Conservation (phyloP, 1,140 invertebrate species). For the Drosophila lacteicornis region DNA sequence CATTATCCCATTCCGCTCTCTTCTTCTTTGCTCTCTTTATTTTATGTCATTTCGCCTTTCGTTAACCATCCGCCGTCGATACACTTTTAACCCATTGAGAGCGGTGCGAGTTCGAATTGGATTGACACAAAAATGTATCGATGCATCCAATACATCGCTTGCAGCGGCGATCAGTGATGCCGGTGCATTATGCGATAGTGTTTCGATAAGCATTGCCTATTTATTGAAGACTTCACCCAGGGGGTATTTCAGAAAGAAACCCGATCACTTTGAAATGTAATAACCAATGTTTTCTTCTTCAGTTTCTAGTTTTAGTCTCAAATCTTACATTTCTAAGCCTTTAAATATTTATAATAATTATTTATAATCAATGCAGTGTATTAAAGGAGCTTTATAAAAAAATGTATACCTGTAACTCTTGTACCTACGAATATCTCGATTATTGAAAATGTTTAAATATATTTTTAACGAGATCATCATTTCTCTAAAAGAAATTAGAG, state of each 20-base stretch:
- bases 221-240: neutral
- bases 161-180: neutral
- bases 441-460: neutral
- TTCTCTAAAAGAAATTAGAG: no score
- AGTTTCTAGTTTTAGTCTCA: no score
- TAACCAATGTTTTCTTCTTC: no score
- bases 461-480: neutral
- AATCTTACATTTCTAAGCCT: no score
- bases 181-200: neutral
- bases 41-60: constrained; percentile 6
- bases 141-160: neutral
- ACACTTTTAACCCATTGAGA: constrained; percentile 7
- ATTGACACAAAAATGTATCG: neutral
- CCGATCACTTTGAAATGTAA: neutral
- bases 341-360: no score
- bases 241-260: neutral
- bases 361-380: no score
- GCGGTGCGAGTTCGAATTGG: neutral
- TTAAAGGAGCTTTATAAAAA: no score
- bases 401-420: no score
- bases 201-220: constrained; percentile 1
- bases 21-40: constrained; percentile 20
- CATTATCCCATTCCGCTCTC: constrained; percentile 18
- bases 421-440: no score
- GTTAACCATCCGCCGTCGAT: neutral